Evolutionary conservation across 2,888 invertebrate species (phyloP).

Genomic region (Parelbella ahira): DNA sequence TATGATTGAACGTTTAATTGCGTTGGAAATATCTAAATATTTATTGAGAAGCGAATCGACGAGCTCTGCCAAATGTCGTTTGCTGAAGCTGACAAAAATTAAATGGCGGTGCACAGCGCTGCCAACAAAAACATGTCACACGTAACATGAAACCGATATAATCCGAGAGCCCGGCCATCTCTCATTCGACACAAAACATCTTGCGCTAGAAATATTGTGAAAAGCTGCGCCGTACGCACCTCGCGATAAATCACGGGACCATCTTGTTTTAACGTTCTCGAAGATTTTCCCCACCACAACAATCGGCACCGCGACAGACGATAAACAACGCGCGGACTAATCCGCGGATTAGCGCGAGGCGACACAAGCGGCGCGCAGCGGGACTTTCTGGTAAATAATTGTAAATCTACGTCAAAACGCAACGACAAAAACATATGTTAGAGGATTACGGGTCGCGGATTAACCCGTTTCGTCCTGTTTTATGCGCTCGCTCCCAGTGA

Average conservation of each 20-base stretch:
- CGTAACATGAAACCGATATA: constrained; percentile 49
- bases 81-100: constrained; percentile 35
- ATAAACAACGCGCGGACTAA: constrained; percentile 70
- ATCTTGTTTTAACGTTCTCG: constrained; percentile 62
- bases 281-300: constrained; percentile 65
- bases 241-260: constrained; percentile 62
- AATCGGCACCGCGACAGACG: constrained; percentile 60
- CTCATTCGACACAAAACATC: constrained; percentile 73
- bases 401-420: constrained; percentile 80
- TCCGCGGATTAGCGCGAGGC: constrained; percentile 67
- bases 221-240: constrained; percentile 52
- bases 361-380: constrained; percentile 62
- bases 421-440: constrained; percentile 77
- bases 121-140: constrained; percentile 68
- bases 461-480: constrained; percentile 74
- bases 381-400: constrained; percentile 74
- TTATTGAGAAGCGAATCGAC: constrained; percentile 15
- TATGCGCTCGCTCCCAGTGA: constrained; percentile 58
- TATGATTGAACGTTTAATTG: constrained; percentile 10
- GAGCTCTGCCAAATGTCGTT: constrained; percentile 20
- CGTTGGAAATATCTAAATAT: constrained; percentile 19
- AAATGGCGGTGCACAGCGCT: constrained; percentile 31
- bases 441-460: constrained; percentile 63
- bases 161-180: constrained; percentile 56
- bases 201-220: constrained; percentile 70